A percentile compares a stretch with the other conserved stretches of the same genome.
Conservation (phyloP, 2,888 invertebrate genomes). For the Pyrocoelia pectoralis region DNA sequence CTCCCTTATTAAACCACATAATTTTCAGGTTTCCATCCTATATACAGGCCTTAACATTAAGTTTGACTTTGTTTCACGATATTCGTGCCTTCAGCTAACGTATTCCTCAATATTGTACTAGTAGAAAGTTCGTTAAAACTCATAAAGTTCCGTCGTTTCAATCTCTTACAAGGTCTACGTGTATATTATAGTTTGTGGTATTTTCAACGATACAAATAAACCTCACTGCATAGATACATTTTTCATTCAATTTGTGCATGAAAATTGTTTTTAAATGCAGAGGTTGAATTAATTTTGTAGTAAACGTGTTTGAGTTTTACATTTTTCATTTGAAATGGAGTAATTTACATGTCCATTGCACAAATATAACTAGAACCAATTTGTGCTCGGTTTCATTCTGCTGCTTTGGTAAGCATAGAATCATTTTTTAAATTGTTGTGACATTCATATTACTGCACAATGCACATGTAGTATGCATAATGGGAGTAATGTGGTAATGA, state of each 20-base stretch:
- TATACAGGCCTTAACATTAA: conserved; percentile 15
- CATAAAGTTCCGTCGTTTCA: conserved; percentile 17
- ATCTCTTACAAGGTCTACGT: conserved; percentile 5
- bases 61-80: conserved; percentile 23
- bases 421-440: conserved; percentile 10
- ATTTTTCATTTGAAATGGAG: too few relatives aligned
- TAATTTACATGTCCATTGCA: conserved; percentile 21
- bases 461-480: too few relatives aligned
- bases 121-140: conserved; percentile 23
- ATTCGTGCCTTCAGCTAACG: conserved; percentile 23
- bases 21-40: conserved; percentile 26
- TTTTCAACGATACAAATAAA: conserved; percentile 6
- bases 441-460: too few relatives aligned
- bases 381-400: conserved; percentile 15
- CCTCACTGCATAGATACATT: too few relatives aligned
- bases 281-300: too few relatives aligned
- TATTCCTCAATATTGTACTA: conserved; percentile 26
- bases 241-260: too few relatives aligned
- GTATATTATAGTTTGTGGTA: background rate
- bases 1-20: conserved; percentile 28
- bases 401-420: conserved; percentile 11
- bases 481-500: too few relatives aligned
- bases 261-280: too few relatives aligned
- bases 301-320: too few relatives aligned
- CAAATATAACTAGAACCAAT: conserved; percentile 17